These are phyloP conservation scores for Ancistrus triradiatus DNA, from an alignment of 2,113 vertebrate species.

Conservation along the genomic window DNA sequence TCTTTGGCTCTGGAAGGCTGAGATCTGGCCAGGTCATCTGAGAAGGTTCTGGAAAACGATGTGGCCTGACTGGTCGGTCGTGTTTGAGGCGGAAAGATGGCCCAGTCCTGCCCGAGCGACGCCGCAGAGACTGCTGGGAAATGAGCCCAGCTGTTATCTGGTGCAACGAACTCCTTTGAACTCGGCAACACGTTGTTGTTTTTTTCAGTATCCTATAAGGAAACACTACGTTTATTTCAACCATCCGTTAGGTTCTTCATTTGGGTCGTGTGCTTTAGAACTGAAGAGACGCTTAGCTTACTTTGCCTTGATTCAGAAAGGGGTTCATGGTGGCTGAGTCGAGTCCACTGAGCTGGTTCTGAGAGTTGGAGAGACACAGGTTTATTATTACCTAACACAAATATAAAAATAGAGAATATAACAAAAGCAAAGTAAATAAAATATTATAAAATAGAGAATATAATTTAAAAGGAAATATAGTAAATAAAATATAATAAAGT, in stretches of 20 bases:
- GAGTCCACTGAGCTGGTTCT: conserved; percentile 3
- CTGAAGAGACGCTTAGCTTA: conserved; percentile 1
- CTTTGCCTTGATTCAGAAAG: conserved; percentile 5
- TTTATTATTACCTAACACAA: too few relatives aligned
- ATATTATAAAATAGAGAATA: too few relatives aligned
- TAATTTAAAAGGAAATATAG: too few relatives aligned
- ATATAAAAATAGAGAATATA: too few relatives aligned
- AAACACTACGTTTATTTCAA: background rate
- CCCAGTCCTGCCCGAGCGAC: conserved; percentile 6
- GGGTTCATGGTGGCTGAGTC: conserved; percentile 5
- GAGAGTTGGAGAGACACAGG: background rate
- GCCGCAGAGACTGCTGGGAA: background rate
- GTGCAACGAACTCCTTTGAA: background rate
- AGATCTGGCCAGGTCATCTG: background rate
- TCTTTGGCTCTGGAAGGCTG: conserved; percentile 6
- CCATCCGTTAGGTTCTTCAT: background rate
- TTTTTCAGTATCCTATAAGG: conserved; percentile 5
- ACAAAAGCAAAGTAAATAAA: too few relatives aligned
- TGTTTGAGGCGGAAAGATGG: background rate
- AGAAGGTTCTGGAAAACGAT: background rate
- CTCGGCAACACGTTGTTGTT: background rate
- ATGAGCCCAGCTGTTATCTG: conserved; percentile 7
- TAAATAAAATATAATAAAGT: background rate
- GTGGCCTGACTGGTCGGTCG: background rate
- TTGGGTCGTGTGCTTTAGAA: background rate